Percentiles rank a stretch among this genome's conserved stretches.
These are phyloP conservation scores for Spheniscus humboldti DNA, from an alignment of 2,797 vertebrate genomes.

Conservation along the genomic window DNA sequence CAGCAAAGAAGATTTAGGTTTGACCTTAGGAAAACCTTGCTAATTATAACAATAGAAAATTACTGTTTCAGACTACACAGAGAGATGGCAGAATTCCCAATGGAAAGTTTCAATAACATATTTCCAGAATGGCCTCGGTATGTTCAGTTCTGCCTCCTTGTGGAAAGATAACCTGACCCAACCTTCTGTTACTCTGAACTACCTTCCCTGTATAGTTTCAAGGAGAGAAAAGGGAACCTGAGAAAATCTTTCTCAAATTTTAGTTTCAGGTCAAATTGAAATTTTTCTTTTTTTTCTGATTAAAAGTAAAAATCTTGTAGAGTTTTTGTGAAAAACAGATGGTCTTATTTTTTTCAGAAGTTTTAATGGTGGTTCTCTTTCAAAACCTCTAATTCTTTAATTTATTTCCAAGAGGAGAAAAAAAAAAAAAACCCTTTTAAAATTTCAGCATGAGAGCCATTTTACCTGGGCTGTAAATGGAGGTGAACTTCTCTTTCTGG, in stretches of 20 bases:
- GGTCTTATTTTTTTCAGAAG: neutral
- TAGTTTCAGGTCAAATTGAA: neutral
- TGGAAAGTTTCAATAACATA: neutral
- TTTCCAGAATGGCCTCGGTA: neutral
- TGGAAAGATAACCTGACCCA: neutral
- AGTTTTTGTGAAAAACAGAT: neutral
- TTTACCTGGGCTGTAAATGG: neutral
- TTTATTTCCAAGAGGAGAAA: neutral
- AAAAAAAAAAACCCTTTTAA: fast-evolving
- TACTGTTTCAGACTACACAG: neutral
- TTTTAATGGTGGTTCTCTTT: neutral
- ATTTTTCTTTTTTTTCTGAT: neutral
- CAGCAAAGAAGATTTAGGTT: neutral
- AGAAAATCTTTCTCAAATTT: neutral
- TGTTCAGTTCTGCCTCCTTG: neutral
- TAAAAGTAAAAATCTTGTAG: neutral
- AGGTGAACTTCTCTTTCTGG: neutral
- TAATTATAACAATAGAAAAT: constrained; percentile 15
- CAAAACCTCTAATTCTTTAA: neutral
- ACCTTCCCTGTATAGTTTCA: neutral
- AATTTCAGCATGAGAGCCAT: neutral
- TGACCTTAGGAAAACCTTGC: constrained; percentile 24
- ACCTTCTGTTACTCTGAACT: neutral
- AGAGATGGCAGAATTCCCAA: neutral
- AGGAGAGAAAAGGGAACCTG: neutral